Evolutionary conservation across 2,113 vertebrate species (phyloP), one percentile per base, ranked within the genome.

Genomic region (Ctenodactylus gundi): DNA sequence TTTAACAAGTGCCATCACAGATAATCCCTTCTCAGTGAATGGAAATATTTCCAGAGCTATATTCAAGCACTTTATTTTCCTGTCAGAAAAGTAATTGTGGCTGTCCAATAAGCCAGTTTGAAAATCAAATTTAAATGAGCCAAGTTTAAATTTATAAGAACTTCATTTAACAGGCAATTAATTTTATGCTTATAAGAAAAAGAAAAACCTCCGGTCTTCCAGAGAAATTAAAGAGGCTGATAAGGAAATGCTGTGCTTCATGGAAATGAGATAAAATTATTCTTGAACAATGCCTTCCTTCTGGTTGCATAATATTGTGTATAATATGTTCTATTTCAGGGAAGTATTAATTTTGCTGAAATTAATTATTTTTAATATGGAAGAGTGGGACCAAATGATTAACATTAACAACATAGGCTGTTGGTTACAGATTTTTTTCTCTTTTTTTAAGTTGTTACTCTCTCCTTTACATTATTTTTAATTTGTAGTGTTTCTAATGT

Each of bases 131-230:
- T 94, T 93, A 95, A 96, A 89, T 95, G 92, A 94, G 65, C 91
- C 94, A 93, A 88, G 93, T 97, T 96, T 97, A 96, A 96, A 96
- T 97, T 95, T 93, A 84, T 96, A 95, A 96, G 94, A 89, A 91
- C 75, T 70, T 97, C 94, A 97, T 94, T 97, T 94, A 97, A 84
- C 91, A 95, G 95, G 91, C 86, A 96, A 95, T 97, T 97, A 95
- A 89, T 91, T 96, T 95, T 95, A 97, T 70, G 86, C 85, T 88
- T 85, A 62, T 96, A 95, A 96, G 96, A 96, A 96, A 94, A 95
- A 77, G 70, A 83, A 92, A 96, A 96, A 31, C 39, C 88, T 91
- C 57, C 15, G 4, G 91, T 89, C 88, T 95, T 94, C 93, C 91
- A 64, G 65, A 88, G 65, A 85, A 91, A 93, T 95, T 95, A 90